Evolutionary conservation across 2,113 vertebrate genomes (phyloP), one percentile per base, ranked within the genome.

Genomic region (Ophiodon elongatus): DNA sequence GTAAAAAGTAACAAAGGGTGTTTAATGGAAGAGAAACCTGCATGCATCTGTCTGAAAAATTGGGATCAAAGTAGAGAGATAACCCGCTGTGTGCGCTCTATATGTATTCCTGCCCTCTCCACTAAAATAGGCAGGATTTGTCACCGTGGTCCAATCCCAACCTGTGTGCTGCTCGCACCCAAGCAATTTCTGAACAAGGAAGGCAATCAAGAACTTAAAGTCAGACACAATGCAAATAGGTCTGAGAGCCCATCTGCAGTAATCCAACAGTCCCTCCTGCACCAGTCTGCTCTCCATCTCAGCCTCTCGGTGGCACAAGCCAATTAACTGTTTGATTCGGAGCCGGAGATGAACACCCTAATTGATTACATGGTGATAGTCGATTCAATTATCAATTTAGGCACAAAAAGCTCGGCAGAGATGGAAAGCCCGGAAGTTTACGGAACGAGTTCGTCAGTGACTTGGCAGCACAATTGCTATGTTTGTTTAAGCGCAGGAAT

Each of bases 311-410:
- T 92, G 92, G 90, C 94, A 93, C 95, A 94, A 94, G 88, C 91
- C 94, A 94, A 95, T 95, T 95, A 95, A 92, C 84, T 68, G 83
- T 89, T 90, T 87, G 80, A 93, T 88, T 92, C 85, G 66, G 84
- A 90, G 91, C 80, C 45, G 37, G 27, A 83, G 89, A 92, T 86
- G 89, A 94, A 81, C 88, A 75, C 80, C 66, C 83, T 94, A 94
- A 95, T 93, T 95, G 93, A 95, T 96, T 94, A 93, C 91, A 92
- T 82, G 87, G 90, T 86, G 69, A 92, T 89, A 88, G 84, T 91
- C 81, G 67, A 92, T 94, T 94, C 87, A 93, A 94, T 95, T 94
- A 95, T 93, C 92, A 94, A 91, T 94, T 91, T 90, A 75, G 87
- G 68, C 79, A 85, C 82, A 85, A 85, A 91, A 86, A 80, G 74